Evolutionary conservation across 2,797 vertebrate species (phyloP).

Genomic region (Intellagama lesueurii): DNA sequence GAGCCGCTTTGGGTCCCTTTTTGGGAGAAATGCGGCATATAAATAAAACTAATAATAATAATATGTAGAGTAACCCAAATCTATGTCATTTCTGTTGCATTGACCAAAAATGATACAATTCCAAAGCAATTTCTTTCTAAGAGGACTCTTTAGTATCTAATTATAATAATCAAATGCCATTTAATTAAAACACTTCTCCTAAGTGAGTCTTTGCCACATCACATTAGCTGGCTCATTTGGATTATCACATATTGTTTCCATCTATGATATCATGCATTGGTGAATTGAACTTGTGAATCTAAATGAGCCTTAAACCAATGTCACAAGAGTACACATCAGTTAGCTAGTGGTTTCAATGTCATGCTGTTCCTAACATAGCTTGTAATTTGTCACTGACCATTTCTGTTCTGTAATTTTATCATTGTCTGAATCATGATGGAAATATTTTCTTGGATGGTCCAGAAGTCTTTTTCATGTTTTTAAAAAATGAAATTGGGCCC

Average conservation of each 20-base stretch:
- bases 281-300: slow-evolving; percentile 18
- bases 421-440: neutral
- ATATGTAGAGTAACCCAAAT: slow-evolving; percentile 9
- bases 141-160: slow-evolving; percentile 49
- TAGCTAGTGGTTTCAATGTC: neutral
- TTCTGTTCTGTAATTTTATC: neutral
- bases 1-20: too few species aligned
- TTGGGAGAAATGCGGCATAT: too few species aligned
- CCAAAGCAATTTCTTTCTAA: neutral
- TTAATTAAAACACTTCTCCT: slow-evolving; percentile 64
- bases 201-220: slow-evolving; percentile 45
- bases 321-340: slow-evolving; percentile 30
- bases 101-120: slow-evolving; percentile 26
- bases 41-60: too few species aligned
- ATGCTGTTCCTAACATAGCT: accelerated
- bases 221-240: slow-evolving; percentile 58
- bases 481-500: neutral
- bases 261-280: neutral
- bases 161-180: slow-evolving; percentile 66
- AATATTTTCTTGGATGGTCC: neutral
- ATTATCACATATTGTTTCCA: slow-evolving; percentile 42
- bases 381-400: neutral
- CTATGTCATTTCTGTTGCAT: slow-evolving; percentile 21
- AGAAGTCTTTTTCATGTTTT: neutral
- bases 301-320: neutral